Evolutionary conservation across 2,113 vertebrate genomes (phyloP).

Genomic region (Pycnonotus jocosus): DNA sequence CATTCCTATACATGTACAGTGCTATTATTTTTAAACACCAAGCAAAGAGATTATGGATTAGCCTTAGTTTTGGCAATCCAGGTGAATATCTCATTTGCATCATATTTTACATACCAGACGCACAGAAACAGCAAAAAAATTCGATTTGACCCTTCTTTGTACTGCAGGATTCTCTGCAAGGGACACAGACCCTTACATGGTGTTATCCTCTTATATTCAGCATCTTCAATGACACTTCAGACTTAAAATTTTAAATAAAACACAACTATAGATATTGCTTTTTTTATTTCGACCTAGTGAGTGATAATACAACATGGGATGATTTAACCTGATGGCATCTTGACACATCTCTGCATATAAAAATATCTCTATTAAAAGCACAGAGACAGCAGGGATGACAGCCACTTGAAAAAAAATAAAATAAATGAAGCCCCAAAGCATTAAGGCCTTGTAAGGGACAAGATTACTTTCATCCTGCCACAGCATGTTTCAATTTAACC

Average conservation of each 20-base stretch:
- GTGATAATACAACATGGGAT: not conserved
- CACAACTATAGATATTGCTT: not conserved
- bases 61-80: not conserved
- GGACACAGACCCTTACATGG: not conserved
- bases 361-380: not conserved
- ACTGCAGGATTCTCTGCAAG: not conserved
- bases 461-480: conserved; percentile 55
- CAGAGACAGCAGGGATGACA: not conserved
- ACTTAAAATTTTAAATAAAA: not conserved
- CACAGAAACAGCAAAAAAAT: not conserved
- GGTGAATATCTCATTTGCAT: not conserved
- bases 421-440: conserved; percentile 1
- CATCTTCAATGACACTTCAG: not conserved
- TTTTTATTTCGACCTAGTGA: not conserved
- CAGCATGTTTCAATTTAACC: conserved; percentile 55
- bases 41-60: not conserved
- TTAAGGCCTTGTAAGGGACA: conserved; percentile 26
- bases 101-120: not conserved
- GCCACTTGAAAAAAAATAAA: not conserved
- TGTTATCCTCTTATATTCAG: not conserved
- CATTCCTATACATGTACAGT: not conserved
- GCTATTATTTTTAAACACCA: not conserved
- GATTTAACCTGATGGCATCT: not conserved
- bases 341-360: conserved; percentile 4
- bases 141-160: not conserved